Conservation (phyloP, 2,888 invertebrate genomes). For the Chrysolina oricalcia region DNA sequence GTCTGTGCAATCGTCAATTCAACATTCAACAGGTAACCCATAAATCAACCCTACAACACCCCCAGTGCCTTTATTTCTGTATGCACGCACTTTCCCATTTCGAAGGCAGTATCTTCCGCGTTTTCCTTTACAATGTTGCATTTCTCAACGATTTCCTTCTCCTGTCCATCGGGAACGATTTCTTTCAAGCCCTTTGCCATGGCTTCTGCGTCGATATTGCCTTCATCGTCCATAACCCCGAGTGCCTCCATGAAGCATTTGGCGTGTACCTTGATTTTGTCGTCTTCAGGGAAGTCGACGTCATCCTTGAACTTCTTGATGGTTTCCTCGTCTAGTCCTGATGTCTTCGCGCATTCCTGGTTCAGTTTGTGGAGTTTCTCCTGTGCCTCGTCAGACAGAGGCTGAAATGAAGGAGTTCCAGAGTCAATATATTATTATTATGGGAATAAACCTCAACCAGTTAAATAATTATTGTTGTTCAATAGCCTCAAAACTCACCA, state of each 20-base stretch:
- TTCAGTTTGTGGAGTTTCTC: background rate
- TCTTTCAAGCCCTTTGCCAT: constrained; percentile 6
- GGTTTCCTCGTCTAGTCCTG: constrained; percentile 17
- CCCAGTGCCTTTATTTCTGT: background rate
- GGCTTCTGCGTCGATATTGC: constrained; percentile 22
- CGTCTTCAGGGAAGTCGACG: background rate
- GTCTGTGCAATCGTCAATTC: background rate
- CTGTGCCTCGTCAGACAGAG: background rate
- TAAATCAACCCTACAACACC: background rate
- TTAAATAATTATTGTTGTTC: no score
- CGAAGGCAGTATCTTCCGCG: constrained; percentile 12
- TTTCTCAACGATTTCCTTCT: constrained; percentile 10
- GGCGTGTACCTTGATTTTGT: constrained; percentile 27
- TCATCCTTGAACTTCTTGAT: constrained; percentile 1
- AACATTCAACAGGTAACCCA: background rate
- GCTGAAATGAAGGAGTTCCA: background rate
- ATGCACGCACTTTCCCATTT: constrained; percentile 3
- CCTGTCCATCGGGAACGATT: background rate
- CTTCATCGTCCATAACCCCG: constrained; percentile 25
- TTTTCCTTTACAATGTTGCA: background rate
- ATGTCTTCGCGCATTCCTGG: constrained; percentile 21
- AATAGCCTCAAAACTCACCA: no score
- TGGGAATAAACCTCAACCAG: no score
- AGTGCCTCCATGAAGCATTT: constrained; percentile 19
- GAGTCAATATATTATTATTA: no score